Base-by-base conservation (phyloP, 1,140 invertebrate genomes). In the Leptinotarsa undecemlineata region DNA sequence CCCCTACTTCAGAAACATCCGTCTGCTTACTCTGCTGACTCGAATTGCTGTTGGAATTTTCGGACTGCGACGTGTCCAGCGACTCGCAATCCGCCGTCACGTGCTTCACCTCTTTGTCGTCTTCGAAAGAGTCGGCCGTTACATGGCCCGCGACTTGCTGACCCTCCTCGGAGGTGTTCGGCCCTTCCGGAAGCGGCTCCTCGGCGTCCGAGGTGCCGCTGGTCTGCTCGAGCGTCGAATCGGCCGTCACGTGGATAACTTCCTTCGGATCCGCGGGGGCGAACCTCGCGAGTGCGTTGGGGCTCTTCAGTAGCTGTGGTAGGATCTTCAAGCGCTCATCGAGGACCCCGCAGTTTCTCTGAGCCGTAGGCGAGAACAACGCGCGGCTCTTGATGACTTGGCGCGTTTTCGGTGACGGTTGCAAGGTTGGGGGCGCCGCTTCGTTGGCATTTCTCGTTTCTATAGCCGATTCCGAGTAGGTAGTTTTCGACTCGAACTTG, bases 381-480 rank as follows among this genome's bases (percentile, higher is more conserved):
- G n/a, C 6, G 4, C 47, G 61, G 47, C 47, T 63, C 47, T 57
- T 66, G 19, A n/a, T n/a, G 33, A 42, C 33, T 11, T 42, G 33
- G 2, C 8, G 33, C 2, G 33, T 42, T 11, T 42, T 42, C 33
- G 33, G 33, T 42, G 33, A 42, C 33, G 33, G 33, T 42, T 42
- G 33, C 8, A 42, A 42, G 33, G 8, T 42, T 0, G 33, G 33
- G 33, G 33, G 11, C 33, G 33, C 8, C 8, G 33, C 33, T 42
- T 42, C 33, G 33, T 42, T 42, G 62, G 80, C 79, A 69, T 57
- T 57, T 15, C 80, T 82, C 3, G 78, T 78, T 70, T 84, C 83
- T 4, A 81, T 81, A 0, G 81, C 74, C 2, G 81, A 81, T 70
- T 81, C 79, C n/a, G 72, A 26, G 76, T 83, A 83, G 14, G 74